Base-by-base conservation (phyloP, 2,113 vertebrate species). In the Platycercus adscitus region DNA sequence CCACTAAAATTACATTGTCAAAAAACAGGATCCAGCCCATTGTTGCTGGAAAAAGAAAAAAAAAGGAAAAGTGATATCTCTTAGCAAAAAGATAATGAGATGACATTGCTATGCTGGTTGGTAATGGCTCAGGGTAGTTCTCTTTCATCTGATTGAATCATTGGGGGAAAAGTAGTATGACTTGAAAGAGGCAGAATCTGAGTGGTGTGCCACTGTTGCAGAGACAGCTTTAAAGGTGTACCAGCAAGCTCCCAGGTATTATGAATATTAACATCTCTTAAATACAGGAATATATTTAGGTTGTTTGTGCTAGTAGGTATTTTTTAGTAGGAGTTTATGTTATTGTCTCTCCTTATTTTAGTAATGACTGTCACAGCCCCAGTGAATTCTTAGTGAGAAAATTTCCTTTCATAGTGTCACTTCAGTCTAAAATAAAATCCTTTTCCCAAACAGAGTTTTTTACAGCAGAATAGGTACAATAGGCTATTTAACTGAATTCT, bases 211-310 rank as follows among this genome's bases (percentile, higher is more conserved):
- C 73, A 52, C 37, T 83, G 52, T 47, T 55, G 60, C 50, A 84
- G 75, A 82, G 73, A 75, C 70, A 78, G 25, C 10, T 88, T 70
- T 72, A 63, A 66, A 91, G 43, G 37, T 89, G 71, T 55, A 88
- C 80, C 66, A 89, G 41, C 72, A 61, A 95, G 87, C 64, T 91
- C 70, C 63, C 92, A 97, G 95, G 70, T 93, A 92, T 94, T 89
- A 61, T n/a, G 26, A 94, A 93, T 93, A 70, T 93, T 93, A 97
- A 69, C 41, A 52, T 49, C 55, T 94, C 46, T 63, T 95, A 96
- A 96, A 88, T 49, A 95, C 28, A 81, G 65, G 19, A 66, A 65
- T 94, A 96, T 96, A 93, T 96, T 95, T 95, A 91, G 65, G 93
- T 63, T 92, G 43, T 72, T 96, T 93, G 70, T 85, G 82, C 20